A percentile compares a stretch with the other conserved stretches of the same genome.
Evolutionary conservation across 2,113 vertebrate genomes (phyloP).

Genomic region (Vanacampus margaritifer): DNA sequence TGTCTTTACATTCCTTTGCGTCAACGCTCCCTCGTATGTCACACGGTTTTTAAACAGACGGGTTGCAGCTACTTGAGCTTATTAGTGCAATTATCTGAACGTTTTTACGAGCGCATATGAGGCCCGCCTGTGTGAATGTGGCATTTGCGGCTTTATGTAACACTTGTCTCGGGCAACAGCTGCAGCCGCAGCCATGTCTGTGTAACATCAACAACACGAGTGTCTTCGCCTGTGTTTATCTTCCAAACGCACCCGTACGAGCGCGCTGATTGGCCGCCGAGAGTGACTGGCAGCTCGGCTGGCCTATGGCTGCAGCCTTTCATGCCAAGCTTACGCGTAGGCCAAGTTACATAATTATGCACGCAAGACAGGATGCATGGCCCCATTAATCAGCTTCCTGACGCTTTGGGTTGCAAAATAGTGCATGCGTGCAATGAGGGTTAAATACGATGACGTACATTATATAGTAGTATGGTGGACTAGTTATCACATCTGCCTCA

Average conservation of each 20-base stretch:
- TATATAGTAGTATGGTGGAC: background rate
- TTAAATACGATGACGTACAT: background rate
- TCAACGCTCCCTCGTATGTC: background rate
- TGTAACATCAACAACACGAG: constrained; percentile 40
- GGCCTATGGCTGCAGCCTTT: constrained; percentile 29
- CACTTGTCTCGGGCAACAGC: constrained; percentile 24
- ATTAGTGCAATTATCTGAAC: background rate
- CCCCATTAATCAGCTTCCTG: constrained; percentile 16
- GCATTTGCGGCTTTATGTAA: constrained; percentile 69
- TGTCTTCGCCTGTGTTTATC: constrained; percentile 29
- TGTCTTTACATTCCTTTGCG: background rate
- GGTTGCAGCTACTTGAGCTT: background rate
- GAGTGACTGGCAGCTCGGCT: constrained; percentile 15
- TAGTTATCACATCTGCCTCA: background rate
- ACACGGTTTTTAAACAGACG: background rate
- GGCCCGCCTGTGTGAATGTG: constrained; percentile 24
- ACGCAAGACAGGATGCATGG: constrained; percentile 9
- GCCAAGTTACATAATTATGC: constrained; percentile 52
- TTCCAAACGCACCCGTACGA: constrained; percentile 6
- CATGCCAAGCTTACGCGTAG: constrained; percentile 15
- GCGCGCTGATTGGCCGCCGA: constrained; percentile 16
- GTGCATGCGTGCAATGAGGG: background rate
- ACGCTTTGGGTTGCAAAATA: background rate
- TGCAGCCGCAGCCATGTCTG: constrained; percentile 32
- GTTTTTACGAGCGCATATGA: background rate